phyloP scores from a whole-genome alignment of 2,888 invertebrate species.

The Nemapogon koenigi region DNA sequence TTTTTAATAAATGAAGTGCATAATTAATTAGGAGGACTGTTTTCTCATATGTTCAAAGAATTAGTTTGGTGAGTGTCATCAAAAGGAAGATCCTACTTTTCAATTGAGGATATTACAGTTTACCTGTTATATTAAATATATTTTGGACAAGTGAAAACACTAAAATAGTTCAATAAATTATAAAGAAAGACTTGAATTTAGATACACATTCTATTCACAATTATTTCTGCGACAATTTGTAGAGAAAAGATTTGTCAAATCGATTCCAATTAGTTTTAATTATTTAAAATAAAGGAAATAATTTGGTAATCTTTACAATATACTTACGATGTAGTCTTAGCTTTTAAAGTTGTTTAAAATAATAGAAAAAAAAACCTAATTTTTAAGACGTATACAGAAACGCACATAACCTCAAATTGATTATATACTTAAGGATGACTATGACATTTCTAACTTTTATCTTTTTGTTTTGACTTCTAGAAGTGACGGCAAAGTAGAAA shows the following conservation, averaged over 20 bases:
- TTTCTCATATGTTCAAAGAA: conserved; percentile 53
- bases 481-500: conserved; percentile 64
- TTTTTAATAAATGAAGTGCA: conserved; percentile 38
- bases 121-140: conserved; percentile 22
- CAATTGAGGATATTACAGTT: conserved; percentile 46
- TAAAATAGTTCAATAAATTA: no score
- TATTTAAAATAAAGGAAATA: no score
- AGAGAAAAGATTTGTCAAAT: no score
- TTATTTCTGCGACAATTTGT: no score
- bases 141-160: no score
- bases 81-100: no score
- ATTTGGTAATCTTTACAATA: no score
- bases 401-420: conserved; percentile 47
- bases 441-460: conserved; percentile 60
- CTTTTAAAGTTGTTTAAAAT: no score
- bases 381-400: neutral
- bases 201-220: no score
- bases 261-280: neutral
- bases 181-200: no score
- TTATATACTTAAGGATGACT: conserved; percentile 45
- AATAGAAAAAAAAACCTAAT: neutral
- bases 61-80: conserved; percentile 50
- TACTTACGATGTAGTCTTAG: no score
- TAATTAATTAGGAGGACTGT: conserved; percentile 29
- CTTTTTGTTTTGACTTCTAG: conserved; percentile 48